A percentile compares a stretch with the other conserved stretches of the same genome.
phyloP scores from a whole-genome alignment of 2,888 invertebrate genomes.

The Trichacis sp. region DNA sequence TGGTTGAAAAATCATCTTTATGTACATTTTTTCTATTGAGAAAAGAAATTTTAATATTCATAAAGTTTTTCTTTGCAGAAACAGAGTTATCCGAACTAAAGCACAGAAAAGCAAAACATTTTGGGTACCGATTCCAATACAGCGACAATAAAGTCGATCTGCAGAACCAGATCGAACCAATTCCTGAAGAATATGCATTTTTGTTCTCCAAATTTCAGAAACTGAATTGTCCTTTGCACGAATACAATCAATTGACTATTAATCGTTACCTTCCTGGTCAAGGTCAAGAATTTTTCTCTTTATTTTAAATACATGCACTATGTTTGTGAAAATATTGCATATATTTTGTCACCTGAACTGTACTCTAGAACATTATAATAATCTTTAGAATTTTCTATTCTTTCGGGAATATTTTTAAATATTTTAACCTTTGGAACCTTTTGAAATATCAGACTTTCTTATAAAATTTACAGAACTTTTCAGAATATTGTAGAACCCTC shows the following conservation, averaged over 20 bases:
- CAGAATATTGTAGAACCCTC: too few species aligned
- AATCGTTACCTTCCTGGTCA: slow-evolving; percentile 89
- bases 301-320: too few species aligned
- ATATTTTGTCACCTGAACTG: too few species aligned
- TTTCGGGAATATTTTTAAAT: too few species aligned
- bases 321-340: too few species aligned
- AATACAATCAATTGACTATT: slow-evolving; percentile 87
- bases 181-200: slow-evolving; percentile 79
- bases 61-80: slow-evolving; percentile 18
- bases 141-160: slow-evolving; percentile 87
- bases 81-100: slow-evolving; percentile 72
- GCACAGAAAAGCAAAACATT: slow-evolving; percentile 89
- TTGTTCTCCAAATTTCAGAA: slow-evolving; percentile 74
- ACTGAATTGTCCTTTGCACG: slow-evolving; percentile 66
- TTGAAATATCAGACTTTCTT: too few species aligned
- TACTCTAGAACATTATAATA: too few species aligned
- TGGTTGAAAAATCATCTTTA: slow-evolving; percentile 39
- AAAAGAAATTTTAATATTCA: background rate
- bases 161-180: slow-evolving; percentile 75
- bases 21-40: background rate
- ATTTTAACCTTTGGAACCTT: too few species aligned
- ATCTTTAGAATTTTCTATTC: too few species aligned
- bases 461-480: too few species aligned
- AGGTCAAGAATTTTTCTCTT: slow-evolving; percentile 69
- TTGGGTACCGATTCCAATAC: slow-evolving; percentile 92